phyloP scores from a whole-genome alignment of 1,140 invertebrate genomes.

The Ips nitidus region DNA sequence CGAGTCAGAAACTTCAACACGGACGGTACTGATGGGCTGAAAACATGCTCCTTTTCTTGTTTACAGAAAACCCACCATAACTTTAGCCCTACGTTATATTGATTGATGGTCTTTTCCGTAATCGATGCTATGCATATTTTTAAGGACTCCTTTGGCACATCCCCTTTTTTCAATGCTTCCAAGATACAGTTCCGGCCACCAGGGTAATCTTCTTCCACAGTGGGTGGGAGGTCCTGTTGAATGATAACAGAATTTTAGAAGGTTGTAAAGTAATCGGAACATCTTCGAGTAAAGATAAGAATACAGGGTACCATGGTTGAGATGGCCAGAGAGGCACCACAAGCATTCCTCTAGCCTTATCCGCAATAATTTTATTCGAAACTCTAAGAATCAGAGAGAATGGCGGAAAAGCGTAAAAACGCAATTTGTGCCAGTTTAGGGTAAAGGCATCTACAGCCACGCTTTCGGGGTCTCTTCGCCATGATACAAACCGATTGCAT shows the following conservation, averaged over 20 bases:
- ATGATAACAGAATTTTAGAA: slow-evolving; percentile 14
- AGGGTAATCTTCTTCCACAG: slow-evolving; percentile 27
- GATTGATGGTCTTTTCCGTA: not conserved
- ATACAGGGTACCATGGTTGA: slow-evolving; percentile 44
- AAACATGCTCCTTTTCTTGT: not conserved
- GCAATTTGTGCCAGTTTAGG: slow-evolving; percentile 34
- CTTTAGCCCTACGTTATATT: slow-evolving; percentile 14
- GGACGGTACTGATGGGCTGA: not conserved
- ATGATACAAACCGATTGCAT: slow-evolving; percentile 41
- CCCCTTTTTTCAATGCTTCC: slow-evolving; percentile 20
- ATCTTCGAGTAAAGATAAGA: not conserved
- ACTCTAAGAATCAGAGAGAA: slow-evolving; percentile 39
- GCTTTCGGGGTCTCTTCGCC: slow-evolving; percentile 38
- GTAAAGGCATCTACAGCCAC: slow-evolving; percentile 43
- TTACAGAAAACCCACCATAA: slow-evolving; percentile 10
- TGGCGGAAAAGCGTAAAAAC: slow-evolving; percentile 46
- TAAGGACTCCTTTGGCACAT: slow-evolving; percentile 15
- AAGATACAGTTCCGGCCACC: slow-evolving; percentile 42
- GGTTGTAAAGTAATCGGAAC: slow-evolving; percentile 32
- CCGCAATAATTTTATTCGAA: slow-evolving; percentile 40
- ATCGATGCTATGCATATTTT: slow-evolving; percentile 13
- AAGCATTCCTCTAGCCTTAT: slow-evolving; percentile 40
- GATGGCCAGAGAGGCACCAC: slow-evolving; percentile 42
- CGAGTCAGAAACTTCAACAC: slow-evolving; percentile 17
- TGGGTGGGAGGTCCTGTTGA: slow-evolving; percentile 31